phyloP scores from a whole-genome alignment of 2,888 invertebrate genomes.

The Tenodera sinensis region DNA sequence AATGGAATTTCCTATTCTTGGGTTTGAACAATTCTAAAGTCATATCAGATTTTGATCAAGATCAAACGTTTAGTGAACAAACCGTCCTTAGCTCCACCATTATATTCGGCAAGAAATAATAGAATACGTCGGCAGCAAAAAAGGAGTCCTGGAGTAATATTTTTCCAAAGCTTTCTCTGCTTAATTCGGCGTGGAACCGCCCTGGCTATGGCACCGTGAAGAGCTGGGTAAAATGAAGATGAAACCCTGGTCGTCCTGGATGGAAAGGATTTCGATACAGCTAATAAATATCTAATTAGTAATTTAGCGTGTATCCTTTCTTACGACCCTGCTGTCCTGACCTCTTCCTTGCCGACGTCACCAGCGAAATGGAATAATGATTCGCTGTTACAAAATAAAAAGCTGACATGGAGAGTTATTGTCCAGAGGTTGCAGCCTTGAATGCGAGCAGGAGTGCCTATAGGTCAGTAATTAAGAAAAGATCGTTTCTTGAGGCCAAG shows the following conservation, averaged over 20 bases:
- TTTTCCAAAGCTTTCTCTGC: background rate
- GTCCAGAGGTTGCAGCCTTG: background rate
- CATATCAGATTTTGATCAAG: no score
- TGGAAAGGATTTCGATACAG: conserved; percentile 6
- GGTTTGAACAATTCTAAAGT: no score
- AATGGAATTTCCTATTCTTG: no score
- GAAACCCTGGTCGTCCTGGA: background rate
- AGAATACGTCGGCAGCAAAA: background rate
- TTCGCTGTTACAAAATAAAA: background rate
- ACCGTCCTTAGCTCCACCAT: background rate
- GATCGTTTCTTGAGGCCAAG: background rate
- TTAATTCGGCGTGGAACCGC: background rate
- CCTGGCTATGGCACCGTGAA: background rate
- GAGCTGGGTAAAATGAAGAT: background rate
- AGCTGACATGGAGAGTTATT: background rate
- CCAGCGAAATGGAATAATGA: background rate
- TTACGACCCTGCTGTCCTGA: background rate
- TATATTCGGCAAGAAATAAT: background rate
- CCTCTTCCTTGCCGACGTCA: background rate
- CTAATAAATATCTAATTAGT: conserved; percentile 8
- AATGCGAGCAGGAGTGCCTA: background rate
- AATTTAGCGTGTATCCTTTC: conserved; percentile 11
- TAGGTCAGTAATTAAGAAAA: background rate
- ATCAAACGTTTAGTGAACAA: no score
- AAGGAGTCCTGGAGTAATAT: background rate